Evolutionary conservation across 2,113 vertebrate genomes (phyloP), one percentile per base, ranked within the genome.

Genomic region (Crypturellus undulatus): DNA sequence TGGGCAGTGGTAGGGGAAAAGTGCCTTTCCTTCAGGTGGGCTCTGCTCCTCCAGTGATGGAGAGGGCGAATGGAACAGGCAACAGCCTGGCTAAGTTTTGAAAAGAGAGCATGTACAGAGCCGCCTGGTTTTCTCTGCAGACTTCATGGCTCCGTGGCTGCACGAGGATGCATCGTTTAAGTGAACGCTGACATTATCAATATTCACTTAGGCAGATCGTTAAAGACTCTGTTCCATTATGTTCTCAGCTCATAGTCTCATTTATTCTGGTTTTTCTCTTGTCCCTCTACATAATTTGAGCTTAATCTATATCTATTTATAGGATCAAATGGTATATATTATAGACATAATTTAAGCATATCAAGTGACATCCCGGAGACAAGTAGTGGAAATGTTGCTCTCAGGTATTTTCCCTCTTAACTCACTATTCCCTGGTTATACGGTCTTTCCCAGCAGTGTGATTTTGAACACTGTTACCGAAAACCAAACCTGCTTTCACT

Each of bases 21-120:
- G 43, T 43, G 11, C 32, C 3, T 5, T 30, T 25, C 78, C 63
- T 28, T 15, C 65, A 62, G 67, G 0, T n/a, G 43, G n/a, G 4
- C 5, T 7, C 42, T 43, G 54, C 73, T n/a, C 43, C 9, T 15
- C 38, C 17, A 12, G 43, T 22, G 10, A 3, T 25, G 12, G 24
- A 45, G 59, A 16, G 63, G 58, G 70, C 78, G 65, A 67, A n/a
- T 16, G 12, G 60, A 85, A 76, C 21, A 64, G 77, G 36, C 28
- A 34, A 32, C 3, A 20, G 0, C 0, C 10, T 26, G 69, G 64
- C 43, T 49, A 10, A 1, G 6, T 70, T 71, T 36, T 28, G 51
- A 85, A 56, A 7, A 70, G 71, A 36, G 19, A 63, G 51, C 13
- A 21, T 5, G 51, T 13, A 28, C 5, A 58, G 34, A 88, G 52